Base-by-base conservation (phyloP, 2,113 vertebrate species). In the Odocoileus virginianus region DNA sequence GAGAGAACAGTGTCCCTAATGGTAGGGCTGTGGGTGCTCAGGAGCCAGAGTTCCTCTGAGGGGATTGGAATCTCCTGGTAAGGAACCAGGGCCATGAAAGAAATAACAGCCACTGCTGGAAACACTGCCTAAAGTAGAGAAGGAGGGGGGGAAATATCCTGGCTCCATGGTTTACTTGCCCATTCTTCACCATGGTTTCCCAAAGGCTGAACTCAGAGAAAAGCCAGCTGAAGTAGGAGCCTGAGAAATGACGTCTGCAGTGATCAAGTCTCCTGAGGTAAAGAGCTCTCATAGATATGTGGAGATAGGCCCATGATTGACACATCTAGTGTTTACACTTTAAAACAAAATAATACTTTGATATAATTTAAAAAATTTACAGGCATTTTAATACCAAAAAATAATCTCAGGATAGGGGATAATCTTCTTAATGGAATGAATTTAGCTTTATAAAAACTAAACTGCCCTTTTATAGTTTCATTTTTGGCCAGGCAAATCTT, bases 291-390 rank as follows among this genome's bases (percentile, higher is more conserved):
- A 58, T 64, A 86, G 45, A 15, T 84, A 10, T 84, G 10, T 95
- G 88, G 74, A 15, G 52, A 54, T 33, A 90, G 64, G 61, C 45
- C 43, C 50, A 54, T 16, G 52, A 92, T 6, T 84, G 50, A 33
- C 30, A 71, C 23, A 27, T 28, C 13, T 61, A 61, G 60, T 87
- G 78, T 71, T 79, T 92, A 91, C 9, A 67, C 28, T 67, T 98
- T 92, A 94, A 96, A 76, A 79, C 7, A 83, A 93, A 92, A 83
- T 30, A 43, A 28, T 93, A 74, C 85, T 92, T 89, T 92, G 83
- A 90, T 71, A 25, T 25, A 78, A 88, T 97, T 78, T 10, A 4
- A 54, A 25, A 27, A 52, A 40, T 67, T 36, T 54, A 40, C 52
- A 81, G 55, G 83, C 55, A 85, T 85, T 85, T 87, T 94, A 94